phyloP scores from a whole-genome alignment of 64 coral and sea anemone genomes.

The Exaiptasia diaphana region DNA sequence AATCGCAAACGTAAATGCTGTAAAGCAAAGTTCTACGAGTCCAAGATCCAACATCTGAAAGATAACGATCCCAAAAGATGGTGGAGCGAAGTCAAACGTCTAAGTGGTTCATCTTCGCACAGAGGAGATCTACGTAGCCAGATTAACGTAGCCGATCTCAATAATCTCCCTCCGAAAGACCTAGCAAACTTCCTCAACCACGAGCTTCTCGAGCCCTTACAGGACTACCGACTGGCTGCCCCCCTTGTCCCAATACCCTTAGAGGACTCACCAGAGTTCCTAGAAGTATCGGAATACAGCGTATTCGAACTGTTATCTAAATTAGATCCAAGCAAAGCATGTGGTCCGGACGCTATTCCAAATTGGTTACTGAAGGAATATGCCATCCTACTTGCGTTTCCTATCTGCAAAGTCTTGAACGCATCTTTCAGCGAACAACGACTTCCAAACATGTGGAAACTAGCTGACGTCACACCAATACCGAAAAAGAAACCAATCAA shows the following conservation, averaged over 20 bases:
- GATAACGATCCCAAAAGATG: not conserved
- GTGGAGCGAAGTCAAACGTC: not conserved
- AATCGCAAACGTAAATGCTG: slow-evolving; percentile 3
- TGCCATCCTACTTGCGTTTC: not conserved
- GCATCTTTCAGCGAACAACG: slow-evolving; percentile 2
- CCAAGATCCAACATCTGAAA: not conserved
- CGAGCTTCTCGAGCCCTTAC: slow-evolving; percentile 22
- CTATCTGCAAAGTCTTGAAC: slow-evolving; percentile 3
- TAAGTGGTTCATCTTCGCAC: not conserved
- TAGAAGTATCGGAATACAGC: slow-evolving; percentile 14
- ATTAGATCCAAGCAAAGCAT: not conserved
- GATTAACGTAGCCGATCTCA: not conserved
- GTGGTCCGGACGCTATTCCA: not conserved
- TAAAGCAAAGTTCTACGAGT: not conserved
- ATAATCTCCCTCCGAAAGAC: not conserved
- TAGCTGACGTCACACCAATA: slow-evolving; percentile 1
- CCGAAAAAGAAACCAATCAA: slow-evolving; percentile 25
- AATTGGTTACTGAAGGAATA: slow-evolving; percentile 46
- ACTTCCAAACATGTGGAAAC: not conserved
- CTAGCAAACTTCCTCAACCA: not conserved
- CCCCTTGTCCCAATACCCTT: not conserved
- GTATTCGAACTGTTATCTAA: not conserved
- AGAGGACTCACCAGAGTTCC: slow-evolving; percentile 26
- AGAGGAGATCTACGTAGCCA: not conserved
- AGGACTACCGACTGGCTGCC: slow-evolving; percentile 10